Evolutionary conservation across 2,113 vertebrate genomes (phyloP).

Genomic region (Forbesichthys agassizii): DNA sequence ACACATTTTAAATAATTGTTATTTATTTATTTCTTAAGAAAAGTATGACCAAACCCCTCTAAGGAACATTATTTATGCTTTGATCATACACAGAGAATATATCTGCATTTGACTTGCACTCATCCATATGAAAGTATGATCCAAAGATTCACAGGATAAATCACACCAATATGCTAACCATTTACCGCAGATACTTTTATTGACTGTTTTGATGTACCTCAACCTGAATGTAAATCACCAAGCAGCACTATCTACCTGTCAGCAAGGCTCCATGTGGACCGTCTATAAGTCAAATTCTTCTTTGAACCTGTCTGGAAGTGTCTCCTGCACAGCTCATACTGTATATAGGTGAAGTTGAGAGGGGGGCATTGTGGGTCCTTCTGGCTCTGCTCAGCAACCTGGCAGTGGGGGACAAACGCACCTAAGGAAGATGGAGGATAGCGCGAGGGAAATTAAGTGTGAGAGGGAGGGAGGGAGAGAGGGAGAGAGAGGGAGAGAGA

Average conservation of each 20-base stretch:
- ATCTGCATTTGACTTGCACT: no score
- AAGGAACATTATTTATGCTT: no score
- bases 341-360: not conserved
- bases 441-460: not conserved
- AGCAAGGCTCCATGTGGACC: not conserved
- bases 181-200: not conserved
- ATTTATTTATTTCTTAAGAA: no score
- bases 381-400: not conserved
- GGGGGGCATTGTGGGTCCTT: slow-evolving; percentile 19
- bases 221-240: not conserved
- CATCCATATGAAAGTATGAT: not conserved
- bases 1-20: no score
- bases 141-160: not conserved
- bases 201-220: not conserved
- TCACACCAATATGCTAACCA: not conserved
- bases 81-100: no score
- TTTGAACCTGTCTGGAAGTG: slow-evolving; percentile 4
- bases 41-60: no score
- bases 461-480: slow-evolving; percentile 24
- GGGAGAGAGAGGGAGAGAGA: slow-evolving; percentile 6
- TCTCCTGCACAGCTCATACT: slow-evolving; percentile 8
- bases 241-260: not conserved
- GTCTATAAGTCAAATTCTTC: not conserved
- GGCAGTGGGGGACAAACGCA: not conserved
- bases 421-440: not conserved